Percentiles rank a stretch among this genome's conserved stretches.
These are phyloP conservation scores for Chlorodrepanis virens DNA, from an alignment of 2,113 vertebrate species.

Conservation along the genomic window DNA sequence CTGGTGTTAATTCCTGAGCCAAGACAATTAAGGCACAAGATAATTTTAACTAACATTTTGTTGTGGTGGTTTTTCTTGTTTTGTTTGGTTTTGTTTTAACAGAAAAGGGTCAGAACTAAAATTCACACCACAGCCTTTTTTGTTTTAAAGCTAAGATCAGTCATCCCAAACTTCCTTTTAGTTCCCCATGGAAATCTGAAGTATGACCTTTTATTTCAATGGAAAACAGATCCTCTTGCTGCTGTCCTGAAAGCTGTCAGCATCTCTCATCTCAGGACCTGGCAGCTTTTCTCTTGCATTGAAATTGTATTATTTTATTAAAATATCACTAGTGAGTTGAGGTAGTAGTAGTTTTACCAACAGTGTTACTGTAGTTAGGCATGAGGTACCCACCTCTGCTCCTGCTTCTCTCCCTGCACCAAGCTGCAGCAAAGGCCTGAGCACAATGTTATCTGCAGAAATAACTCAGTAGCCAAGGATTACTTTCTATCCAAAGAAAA, in stretches of 20 bases:
- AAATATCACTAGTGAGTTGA: background rate
- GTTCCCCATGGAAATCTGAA: background rate
- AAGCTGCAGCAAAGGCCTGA: background rate
- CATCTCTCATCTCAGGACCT: background rate
- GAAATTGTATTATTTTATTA: background rate
- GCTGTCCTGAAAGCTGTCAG: background rate
- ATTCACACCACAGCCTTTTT: background rate
- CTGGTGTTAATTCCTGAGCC: background rate
- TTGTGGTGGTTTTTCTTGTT: background rate
- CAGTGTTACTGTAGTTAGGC: background rate
- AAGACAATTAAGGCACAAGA: slow-evolving; percentile 23
- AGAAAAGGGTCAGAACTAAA: background rate
- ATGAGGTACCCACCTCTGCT: background rate
- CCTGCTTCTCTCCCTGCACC: background rate
- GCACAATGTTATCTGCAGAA: background rate
- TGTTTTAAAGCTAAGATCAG: background rate
- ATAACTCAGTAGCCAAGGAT: background rate
- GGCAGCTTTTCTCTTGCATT: background rate
- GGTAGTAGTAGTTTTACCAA: background rate
- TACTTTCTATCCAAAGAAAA: background rate
- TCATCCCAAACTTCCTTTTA: background rate
- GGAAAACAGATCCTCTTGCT: background rate
- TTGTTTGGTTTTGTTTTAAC: background rate
- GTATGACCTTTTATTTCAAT: background rate
- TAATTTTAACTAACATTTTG: background rate